A percentile compares a stretch with the other conserved stretches of the same genome.
phyloP scores from a whole-genome alignment of 2,113 vertebrate species.

The Salvator merianae region DNA sequence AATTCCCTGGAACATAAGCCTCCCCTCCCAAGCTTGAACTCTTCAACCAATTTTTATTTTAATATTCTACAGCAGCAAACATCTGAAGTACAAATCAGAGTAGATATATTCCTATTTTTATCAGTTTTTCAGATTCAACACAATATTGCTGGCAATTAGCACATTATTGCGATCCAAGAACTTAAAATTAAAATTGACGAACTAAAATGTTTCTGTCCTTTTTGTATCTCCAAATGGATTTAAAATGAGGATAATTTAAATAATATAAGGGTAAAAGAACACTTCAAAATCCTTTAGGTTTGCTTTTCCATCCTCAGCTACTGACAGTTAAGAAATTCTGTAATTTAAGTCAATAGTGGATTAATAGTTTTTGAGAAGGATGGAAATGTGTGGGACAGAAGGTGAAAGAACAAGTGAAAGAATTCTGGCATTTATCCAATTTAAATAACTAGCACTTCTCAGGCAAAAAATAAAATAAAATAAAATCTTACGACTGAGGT shows the following conservation, averaged over 20 bases:
- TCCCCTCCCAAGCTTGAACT: too few species aligned
- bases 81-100: not conserved
- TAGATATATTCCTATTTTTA: not conserved
- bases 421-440: slow-evolving; percentile 66
- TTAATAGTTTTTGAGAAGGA: slow-evolving; percentile 15
- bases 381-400: not conserved
- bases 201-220: not conserved
- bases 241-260: slow-evolving; percentile 25
- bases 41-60: not conserved
- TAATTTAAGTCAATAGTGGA: slow-evolving; percentile 18
- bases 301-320: not conserved
- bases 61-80: not conserved
- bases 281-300: not conserved
- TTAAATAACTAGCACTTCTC: slow-evolving; percentile 74
- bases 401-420: slow-evolving; percentile 53
- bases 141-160: not conserved
- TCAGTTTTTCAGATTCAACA: not conserved
- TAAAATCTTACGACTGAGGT: slow-evolving; percentile 73
- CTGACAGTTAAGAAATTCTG: not conserved
- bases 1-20: not conserved
- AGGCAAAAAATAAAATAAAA: slow-evolving; percentile 17
- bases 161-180: not conserved
- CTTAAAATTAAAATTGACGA: slow-evolving; percentile 2
- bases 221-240: not conserved
- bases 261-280: slow-evolving; percentile 11